Base-by-base conservation (phyloP, 2,113 vertebrate species). In the Gyps fulvus region DNA sequence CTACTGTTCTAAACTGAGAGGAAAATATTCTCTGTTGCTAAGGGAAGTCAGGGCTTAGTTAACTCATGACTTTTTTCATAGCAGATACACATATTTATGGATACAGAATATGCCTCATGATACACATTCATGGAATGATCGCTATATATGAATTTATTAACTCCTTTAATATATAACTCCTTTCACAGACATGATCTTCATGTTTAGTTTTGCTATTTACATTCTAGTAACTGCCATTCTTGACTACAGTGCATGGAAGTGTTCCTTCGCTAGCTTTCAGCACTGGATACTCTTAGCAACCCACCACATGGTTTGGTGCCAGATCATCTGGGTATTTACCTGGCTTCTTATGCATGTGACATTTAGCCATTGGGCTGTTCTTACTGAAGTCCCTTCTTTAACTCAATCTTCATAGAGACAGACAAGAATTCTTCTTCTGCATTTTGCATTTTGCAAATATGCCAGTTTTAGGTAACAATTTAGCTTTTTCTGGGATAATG, bases 1-100 rank as follows among this genome's bases (percentile, higher is more conserved):
- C 47, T 63, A 45, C 77, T 81, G 38, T 45, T 96, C 72, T 92
- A 93, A 95, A 84, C 83, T 14, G 42, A 63, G 69, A 89, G 31
- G 65, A 87, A 91, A 95, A 93, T 63, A 84, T 55, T 72, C 86
- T 92, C 89, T 84, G 95, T 92, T 94, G 95, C 97, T 94, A 97
- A 84, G 96, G 63, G 57, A 89, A 96, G 58, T 67, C 57, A 69
- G 38, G 69, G 45, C 76, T 92, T 79, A 62, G 69, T 78, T 90
- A 96, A 66, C 36, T 87, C 61, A 55, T 32, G n/a, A 38, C 29
- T 89, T 86, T 85, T 62, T 77, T 93, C 66, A 6, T n/a, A 92
- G 38, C 4, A 1, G 71, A 79, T 66, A 54, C 63, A 59, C n/a
- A 40, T 66, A 62, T 65, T 29, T 73, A 34, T 29, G 63, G 61